These are phyloP conservation scores for Grammomys surdaster DNA, from an alignment of 2,113 vertebrate species.

Conservation along the genomic window DNA sequence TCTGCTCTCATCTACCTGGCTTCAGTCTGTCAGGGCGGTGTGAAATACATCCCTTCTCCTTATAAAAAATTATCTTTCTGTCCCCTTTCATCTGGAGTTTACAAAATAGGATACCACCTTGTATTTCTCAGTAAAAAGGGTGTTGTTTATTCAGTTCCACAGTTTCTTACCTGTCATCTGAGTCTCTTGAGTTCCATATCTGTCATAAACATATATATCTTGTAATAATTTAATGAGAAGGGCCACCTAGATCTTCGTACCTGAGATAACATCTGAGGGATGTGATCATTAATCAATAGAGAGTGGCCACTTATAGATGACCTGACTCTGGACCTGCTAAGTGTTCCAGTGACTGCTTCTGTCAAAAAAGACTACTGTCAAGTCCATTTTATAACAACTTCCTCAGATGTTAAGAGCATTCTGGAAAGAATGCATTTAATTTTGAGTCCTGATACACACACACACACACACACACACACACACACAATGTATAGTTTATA, in stretches of 20 bases:
- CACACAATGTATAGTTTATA: neutral
- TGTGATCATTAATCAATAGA: neutral
- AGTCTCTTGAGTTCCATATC: neutral
- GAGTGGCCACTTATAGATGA: neutral
- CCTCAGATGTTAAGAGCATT: neutral
- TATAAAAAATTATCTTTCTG: neutral
- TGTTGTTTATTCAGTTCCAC: neutral
- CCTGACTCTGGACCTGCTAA: accelerated
- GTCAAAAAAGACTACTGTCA: neutral
- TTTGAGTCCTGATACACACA: neutral
- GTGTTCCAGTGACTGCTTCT: neutral
- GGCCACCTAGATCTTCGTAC: neutral
- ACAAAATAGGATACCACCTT: neutral
- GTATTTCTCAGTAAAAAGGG: neutral
- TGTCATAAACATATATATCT: neutral
- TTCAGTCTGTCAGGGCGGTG: neutral
- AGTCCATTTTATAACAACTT: neutral
- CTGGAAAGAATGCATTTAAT: neutral
- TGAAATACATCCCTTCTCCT: neutral
- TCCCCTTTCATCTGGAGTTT: neutral
- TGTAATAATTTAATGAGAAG: neutral
- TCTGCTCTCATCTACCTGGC: neutral
- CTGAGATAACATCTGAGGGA: neutral
- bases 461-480: neutral
- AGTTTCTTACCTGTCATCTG: neutral